A percentile compares a stretch with the other conserved stretches of the same genome.
Evolutionary conservation across 2,888 invertebrate genomes (phyloP).

Genomic region (Choreutis nemorana): DNA sequence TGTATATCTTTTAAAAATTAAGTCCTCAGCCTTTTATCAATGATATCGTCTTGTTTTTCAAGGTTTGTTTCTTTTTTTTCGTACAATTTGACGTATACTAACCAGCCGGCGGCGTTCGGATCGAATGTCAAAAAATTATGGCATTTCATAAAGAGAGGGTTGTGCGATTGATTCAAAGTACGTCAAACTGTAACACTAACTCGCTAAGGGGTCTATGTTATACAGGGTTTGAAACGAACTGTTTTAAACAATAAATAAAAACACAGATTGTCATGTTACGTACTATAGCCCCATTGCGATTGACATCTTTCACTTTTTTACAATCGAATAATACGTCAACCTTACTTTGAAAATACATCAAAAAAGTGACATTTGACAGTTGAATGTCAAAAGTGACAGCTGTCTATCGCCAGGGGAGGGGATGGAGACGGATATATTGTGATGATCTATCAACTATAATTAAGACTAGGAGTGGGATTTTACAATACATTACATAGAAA

Average conservation of each 20-base stretch:
- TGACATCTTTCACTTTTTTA: too few relatives aligned
- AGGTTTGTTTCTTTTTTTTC: slow-evolving; percentile 23
- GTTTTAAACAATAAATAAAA: slow-evolving; percentile 17
- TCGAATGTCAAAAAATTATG: background rate
- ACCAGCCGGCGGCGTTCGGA: slow-evolving; percentile 6
- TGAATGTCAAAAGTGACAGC: too few relatives aligned
- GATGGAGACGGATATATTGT: slow-evolving; percentile 32
- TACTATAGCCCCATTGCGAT: slow-evolving; percentile 1
- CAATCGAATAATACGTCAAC: too few relatives aligned
- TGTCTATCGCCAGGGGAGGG: slow-evolving; percentile 19
- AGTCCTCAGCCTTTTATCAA: slow-evolving; percentile 63
- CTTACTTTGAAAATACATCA: too few relatives aligned
- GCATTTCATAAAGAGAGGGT: background rate
- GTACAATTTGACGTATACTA: slow-evolving; percentile 31
- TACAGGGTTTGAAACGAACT: slow-evolving; percentile 46
- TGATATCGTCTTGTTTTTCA: slow-evolving; percentile 50
- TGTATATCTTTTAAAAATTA: slow-evolving; percentile 63
- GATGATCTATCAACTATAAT: slow-evolving; percentile 22
- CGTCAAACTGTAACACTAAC: slow-evolving; percentile 37
- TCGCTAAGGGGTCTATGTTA: slow-evolving; percentile 56
- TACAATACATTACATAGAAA: too few relatives aligned
- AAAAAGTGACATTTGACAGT: too few relatives aligned
- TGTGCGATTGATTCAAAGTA: slow-evolving; percentile 1
- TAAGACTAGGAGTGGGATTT: slow-evolving; percentile 24
- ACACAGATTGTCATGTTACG: slow-evolving; percentile 7